These are phyloP conservation scores for Apocheima hispidaria DNA, from an alignment of 2,888 invertebrate genomes.

Conservation along the genomic window DNA sequence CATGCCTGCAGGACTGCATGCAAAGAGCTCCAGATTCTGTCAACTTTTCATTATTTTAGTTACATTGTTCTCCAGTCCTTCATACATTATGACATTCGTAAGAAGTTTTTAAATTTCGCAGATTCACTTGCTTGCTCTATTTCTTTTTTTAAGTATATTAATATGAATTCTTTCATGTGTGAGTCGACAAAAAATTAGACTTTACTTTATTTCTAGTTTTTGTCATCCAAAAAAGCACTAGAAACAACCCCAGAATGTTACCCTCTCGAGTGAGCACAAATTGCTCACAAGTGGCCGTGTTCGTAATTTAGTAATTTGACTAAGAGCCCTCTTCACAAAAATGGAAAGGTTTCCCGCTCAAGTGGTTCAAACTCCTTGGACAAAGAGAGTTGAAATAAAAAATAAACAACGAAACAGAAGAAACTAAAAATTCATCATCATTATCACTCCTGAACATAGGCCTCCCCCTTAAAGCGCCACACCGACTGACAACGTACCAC, in stretches of 20 bases:
- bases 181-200: neutral
- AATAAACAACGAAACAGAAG: neutral
- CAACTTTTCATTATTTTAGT: no score
- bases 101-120: no score
- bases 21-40: no score
- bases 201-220: neutral
- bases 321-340: conserved; percentile 41
- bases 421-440: neutral
- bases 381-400: neutral
- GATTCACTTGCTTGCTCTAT: no score
- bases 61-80: no score
- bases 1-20: no score
- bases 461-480: no score
- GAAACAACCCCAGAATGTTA: conserved; percentile 12
- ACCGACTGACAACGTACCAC: no score
- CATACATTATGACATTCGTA: no score
- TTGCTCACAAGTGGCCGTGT: conserved; percentile 46
- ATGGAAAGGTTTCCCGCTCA: conserved; percentile 19
- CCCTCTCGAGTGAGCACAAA: conserved; percentile 40
- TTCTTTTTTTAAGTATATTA: no score
- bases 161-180: no score
- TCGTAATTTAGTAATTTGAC: conserved; percentile 46
- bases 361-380: conserved; percentile 21
- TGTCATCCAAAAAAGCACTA: neutral
- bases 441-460: neutral